phyloP scores from a whole-genome alignment of 2,113 vertebrate species.

The Verasper variegatus region DNA sequence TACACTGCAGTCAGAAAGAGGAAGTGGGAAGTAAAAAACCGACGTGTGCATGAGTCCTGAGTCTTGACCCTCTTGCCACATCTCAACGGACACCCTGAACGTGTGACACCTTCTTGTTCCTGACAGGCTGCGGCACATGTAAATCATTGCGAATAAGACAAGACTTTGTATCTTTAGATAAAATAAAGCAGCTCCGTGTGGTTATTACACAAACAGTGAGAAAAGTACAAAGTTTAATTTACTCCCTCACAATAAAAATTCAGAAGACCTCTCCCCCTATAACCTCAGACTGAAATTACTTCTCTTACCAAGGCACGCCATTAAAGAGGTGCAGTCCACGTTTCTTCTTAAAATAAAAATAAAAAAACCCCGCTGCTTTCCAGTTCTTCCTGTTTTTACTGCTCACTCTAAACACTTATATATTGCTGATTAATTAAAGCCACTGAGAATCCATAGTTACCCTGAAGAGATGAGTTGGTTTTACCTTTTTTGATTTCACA shows the following conservation, averaged over 20 bases:
- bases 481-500: constrained; percentile 70
- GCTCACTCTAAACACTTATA: constrained; percentile 17
- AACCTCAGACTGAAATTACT: constrained; percentile 5
- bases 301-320: background rate
- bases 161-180: constrained; percentile 22
- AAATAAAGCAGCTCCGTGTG: constrained; percentile 39
- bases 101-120: constrained; percentile 33
- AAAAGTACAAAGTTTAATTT: background rate
- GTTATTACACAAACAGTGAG: constrained; percentile 28
- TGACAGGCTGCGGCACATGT: constrained; percentile 14
- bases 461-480: constrained; percentile 45
- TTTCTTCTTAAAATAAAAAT: constrained; percentile 49
- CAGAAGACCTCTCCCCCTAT: background rate
- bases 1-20: constrained; percentile 61
- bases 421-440: constrained; percentile 34
- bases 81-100: constrained; percentile 42
- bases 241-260: background rate
- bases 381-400: constrained; percentile 32
- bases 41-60: constrained; percentile 52
- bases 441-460: constrained; percentile 28
- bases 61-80: constrained; percentile 60
- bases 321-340: constrained; percentile 56
- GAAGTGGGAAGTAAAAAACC: constrained; percentile 53
- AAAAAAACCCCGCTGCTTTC: constrained; percentile 24
- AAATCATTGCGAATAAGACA: constrained; percentile 42